These are phyloP conservation scores for Malacoraja senta DNA, from an alignment of 2,797 vertebrate genomes.

Conservation along the genomic window DNA sequence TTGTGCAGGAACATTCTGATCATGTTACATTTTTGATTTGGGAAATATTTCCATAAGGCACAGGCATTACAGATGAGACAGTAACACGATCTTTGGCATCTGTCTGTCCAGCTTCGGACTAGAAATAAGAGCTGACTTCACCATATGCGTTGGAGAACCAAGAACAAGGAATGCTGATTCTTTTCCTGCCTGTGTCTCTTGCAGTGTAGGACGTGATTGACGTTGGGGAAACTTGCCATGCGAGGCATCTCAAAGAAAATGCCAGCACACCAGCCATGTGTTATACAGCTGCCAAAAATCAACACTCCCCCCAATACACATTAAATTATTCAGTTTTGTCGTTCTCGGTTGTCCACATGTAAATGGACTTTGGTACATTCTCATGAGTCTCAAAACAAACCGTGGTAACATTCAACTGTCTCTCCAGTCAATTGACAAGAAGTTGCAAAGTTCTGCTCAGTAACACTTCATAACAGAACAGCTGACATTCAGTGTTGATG, in stretches of 20 bases:
- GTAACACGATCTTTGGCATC: slow-evolving; percentile 10
- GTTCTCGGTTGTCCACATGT: not conserved
- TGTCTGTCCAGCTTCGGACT: not conserved
- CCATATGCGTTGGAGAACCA: not conserved
- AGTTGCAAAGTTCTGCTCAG: not conserved
- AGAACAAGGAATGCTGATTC: not conserved
- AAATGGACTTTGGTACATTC: not conserved
- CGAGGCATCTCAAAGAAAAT: not conserved
- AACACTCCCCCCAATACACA: no score
- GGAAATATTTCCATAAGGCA: not conserved
- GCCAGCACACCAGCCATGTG: not conserved
- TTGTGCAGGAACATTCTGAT: not conserved
- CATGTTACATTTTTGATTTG: not conserved
- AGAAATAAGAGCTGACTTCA: not conserved
- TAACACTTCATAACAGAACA: not conserved
- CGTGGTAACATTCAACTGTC: not conserved
- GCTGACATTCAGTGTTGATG: not conserved
- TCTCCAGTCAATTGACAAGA: not conserved
- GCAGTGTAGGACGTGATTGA: not conserved
- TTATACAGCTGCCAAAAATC: not conserved
- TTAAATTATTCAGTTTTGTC: not conserved
- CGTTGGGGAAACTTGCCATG: not conserved
- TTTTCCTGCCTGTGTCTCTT: not conserved
- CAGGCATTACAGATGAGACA: not conserved
- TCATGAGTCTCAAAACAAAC: not conserved